Evolutionary conservation across 2,797 vertebrate species (phyloP).

Genomic region (Chrosomus eos): DNA sequence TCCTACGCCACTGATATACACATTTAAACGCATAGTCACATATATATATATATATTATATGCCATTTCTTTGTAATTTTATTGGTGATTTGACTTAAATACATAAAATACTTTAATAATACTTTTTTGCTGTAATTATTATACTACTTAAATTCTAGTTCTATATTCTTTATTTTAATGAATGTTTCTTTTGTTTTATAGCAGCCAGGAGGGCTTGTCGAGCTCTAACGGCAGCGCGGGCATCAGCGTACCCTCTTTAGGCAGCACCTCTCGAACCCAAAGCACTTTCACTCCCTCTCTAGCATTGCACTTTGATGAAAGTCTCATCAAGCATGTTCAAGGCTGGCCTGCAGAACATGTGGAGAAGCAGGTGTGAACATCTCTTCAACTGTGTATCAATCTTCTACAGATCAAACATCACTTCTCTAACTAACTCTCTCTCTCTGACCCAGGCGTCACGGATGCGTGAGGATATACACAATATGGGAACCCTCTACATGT

Average conservation of each 20-base stretch:
- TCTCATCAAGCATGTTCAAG: constrained; percentile 98
- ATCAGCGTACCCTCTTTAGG: constrained; percentile 71
- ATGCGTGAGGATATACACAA: constrained; percentile 96
- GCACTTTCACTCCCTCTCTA: constrained; percentile 91
- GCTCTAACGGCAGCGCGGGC: constrained; percentile 85
- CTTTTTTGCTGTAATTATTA: too few species aligned
- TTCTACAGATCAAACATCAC: neutral
- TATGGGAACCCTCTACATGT: constrained; percentile 99
- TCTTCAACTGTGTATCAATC: neutral
- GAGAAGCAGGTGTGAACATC: constrained; percentile 90
- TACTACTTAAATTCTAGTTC: neutral
- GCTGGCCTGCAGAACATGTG: constrained; percentile 96
- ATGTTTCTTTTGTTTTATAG: constrained; percentile 56
- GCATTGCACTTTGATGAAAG: constrained; percentile 96
- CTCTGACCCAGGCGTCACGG: constrained; percentile 85
- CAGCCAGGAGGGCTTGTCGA: constrained; percentile 90
- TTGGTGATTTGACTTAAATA: too few species aligned
- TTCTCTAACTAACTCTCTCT: neutral
- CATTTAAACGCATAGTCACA: too few species aligned
- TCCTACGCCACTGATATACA: too few species aligned
- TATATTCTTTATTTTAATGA: neutral
- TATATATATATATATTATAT: too few species aligned
- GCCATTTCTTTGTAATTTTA: too few species aligned
- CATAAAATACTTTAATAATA: too few species aligned
- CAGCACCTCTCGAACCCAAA: constrained; percentile 73